Conservation (phyloP, 2,113 vertebrate genomes). For the Pteronura brasiliensis region DNA sequence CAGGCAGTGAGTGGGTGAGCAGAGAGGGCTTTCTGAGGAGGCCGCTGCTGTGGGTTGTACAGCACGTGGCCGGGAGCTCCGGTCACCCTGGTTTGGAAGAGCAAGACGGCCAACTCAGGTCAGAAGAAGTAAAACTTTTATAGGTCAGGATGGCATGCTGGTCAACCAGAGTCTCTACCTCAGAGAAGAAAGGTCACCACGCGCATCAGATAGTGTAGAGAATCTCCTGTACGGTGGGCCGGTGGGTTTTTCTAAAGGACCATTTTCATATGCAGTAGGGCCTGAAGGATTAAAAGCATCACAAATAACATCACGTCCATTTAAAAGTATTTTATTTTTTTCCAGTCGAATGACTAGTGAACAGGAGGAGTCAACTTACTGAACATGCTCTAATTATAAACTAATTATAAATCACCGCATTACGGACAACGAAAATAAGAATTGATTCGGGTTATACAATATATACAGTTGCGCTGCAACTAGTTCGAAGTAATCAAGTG, state of each 20-base stretch:
- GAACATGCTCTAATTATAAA: slow-evolving; percentile 87
- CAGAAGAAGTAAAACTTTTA: not conserved
- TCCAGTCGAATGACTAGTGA: slow-evolving; percentile 89
- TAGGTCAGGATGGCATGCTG: not conserved
- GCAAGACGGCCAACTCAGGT: not conserved
- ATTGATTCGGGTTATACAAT: slow-evolving; percentile 87
- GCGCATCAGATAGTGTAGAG: not conserved
- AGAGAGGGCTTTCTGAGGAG: not conserved
- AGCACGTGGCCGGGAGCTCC: not conserved
- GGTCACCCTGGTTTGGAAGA: not conserved
- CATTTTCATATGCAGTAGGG: not conserved
- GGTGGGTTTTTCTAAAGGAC: not conserved
- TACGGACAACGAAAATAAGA: slow-evolving; percentile 87
- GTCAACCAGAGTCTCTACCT: not conserved
- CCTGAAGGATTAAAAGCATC: not conserved
- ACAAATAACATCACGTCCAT: slow-evolving; percentile 43
- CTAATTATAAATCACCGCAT: slow-evolving; percentile 88
- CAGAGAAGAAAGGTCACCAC: not conserved
- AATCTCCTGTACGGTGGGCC: not conserved
- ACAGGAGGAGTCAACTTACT: slow-evolving; percentile 82
- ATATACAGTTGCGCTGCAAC: slow-evolving; percentile 97
- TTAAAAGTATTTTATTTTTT: slow-evolving; percentile 90
- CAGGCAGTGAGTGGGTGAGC: not conserved
- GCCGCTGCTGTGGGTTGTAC: fast-evolving
- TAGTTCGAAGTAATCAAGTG: slow-evolving; percentile 84